Base-by-base conservation (phyloP, 1,140 invertebrate genomes). In the Drosophila busckii region DNA sequence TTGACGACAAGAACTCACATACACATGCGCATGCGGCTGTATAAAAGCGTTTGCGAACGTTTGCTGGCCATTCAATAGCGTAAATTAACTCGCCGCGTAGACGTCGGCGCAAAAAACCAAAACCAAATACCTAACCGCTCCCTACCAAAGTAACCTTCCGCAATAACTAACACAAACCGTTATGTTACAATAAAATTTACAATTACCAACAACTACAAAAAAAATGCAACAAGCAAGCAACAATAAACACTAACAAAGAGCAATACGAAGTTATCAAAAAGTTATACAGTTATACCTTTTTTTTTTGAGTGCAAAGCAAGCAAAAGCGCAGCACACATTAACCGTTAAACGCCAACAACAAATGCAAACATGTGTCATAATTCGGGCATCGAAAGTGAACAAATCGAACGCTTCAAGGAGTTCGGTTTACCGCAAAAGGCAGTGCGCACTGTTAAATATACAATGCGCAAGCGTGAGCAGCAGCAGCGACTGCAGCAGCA, bases 291-390 rank as follows among this genome's bases (percentile, higher is more conserved):
- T 41, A 37, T 20, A 31, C n/a, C n/a, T n/a, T 28, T 53, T 64
- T 64, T 63, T 58, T 64, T 64, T 31, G 25, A 53, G 56, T 48
- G 40, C 49, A 64, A 52, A 10, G 31, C 28, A 9, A 23, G 10
- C 25, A 46, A 45, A 9, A 22, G 9, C 10, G 40, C 38, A 58
- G 35, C n/a, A 20, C 7, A 49, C n/a, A 22, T 20, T 13, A 54
- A 54, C 25, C 40, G 40, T 54, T 54, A 31, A 44, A 16, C 16
- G 31, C 9, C 17, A 12, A 10, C 2, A 23, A 75, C 41, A 75
- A 86, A 84, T 80, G 82, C 62, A 62, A 84, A 84, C 20, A 86
- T 86, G 84, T 86, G 80, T 62, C 80, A 83, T 60, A 86, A 83
- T 65, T 86, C 80, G 50, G 62, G 68, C 41, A 70, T 85, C 38